These are phyloP conservation scores for Grallaria varia DNA, from an alignment of 2,113 vertebrate genomes.

Conservation along the genomic window DNA sequence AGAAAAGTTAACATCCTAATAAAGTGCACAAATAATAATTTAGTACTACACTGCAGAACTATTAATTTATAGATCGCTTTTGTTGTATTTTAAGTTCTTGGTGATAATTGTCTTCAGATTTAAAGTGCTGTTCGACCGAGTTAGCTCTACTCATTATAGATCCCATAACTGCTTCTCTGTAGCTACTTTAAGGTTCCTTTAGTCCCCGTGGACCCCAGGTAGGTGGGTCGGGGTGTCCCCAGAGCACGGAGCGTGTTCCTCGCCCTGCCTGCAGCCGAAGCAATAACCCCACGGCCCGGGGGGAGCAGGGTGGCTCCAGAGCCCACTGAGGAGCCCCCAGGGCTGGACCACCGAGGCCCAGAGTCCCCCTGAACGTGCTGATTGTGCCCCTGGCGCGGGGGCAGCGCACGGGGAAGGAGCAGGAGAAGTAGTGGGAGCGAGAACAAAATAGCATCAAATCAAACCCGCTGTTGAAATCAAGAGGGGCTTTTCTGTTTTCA, in stretches of 20 bases:
- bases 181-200: conserved; percentile 71
- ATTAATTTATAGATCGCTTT: conserved; percentile 70
- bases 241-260: conserved; percentile 63
- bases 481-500: conserved; percentile 48
- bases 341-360: too few species aligned
- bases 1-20: conserved; percentile 57
- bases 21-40: conserved; percentile 67
- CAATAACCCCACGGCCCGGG: conserved; percentile 65
- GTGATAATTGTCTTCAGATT: conserved; percentile 74
- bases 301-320: conserved; percentile 6
- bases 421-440: background rate
- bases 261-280: conserved; percentile 75
- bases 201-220: conserved; percentile 51
- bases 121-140: conserved; percentile 72
- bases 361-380: too few species aligned
- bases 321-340: too few species aligned
- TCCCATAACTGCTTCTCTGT: conserved; percentile 61
- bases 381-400: conserved; percentile 23
- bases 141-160: conserved; percentile 61
- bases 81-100: conserved; percentile 69
- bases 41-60: conserved; percentile 67
- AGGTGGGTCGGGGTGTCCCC: conserved; percentile 55
- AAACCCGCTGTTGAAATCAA: background rate
- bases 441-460: conserved; percentile 39
- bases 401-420: conserved; percentile 11